Percentiles rank a stretch among this genome's conserved stretches.
Evolutionary conservation across 2,113 vertebrate species (phyloP).

Genomic region (Stigmatopora argus): DNA sequence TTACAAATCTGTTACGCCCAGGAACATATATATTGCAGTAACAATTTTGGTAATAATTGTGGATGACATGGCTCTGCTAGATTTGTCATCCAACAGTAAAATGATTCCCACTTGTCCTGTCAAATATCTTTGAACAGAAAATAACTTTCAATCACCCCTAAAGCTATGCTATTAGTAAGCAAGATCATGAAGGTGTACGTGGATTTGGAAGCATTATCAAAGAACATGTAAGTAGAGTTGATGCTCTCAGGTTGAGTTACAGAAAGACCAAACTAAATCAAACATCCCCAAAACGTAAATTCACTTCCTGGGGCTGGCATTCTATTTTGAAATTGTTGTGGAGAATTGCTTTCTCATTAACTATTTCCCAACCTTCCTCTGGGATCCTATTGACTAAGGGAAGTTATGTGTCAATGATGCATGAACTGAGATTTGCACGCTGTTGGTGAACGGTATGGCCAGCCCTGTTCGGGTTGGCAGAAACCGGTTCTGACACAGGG

Average conservation of each 20-base stretch:
- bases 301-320: no score
- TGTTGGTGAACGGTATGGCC: no score
- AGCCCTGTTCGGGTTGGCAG: no score
- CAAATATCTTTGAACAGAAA: not conserved
- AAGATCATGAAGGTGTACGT: not conserved
- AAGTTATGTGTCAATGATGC: no score
- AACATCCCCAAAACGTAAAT: no score
- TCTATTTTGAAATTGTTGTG: no score
- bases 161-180: not conserved
- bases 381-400: no score
- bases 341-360: no score
- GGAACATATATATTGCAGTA: not conserved
- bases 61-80: not conserved
- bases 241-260: not conserved
- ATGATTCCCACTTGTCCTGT: not conserved
- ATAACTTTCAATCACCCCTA: not conserved
- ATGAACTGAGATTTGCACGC: no score
- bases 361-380: no score
- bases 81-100: not conserved
- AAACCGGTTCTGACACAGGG: no score
- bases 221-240: not conserved
- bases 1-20: slow-evolving; percentile 8
- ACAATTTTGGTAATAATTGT: slow-evolving; percentile 3
- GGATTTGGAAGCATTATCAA: not conserved
- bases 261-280: no score